Base-by-base conservation (phyloP, 2,113 vertebrate species). In the Scomber scombrus region DNA sequence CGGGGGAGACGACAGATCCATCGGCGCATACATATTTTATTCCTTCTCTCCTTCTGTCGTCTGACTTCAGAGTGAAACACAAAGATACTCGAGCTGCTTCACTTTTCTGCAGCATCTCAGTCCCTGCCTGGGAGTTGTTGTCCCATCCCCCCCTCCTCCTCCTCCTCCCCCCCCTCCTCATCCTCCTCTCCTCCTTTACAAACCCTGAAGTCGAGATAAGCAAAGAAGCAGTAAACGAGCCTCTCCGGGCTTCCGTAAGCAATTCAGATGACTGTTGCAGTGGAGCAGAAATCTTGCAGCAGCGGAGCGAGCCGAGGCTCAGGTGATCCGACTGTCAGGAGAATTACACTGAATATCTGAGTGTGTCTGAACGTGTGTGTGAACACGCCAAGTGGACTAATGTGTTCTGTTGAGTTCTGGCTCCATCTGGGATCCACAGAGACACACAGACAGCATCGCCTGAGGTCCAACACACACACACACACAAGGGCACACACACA, bases 401-500 rank as follows among this genome's bases (percentile, higher is more conserved):
- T 87, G 87, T 67, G 90, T 80, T 92, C 85, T 88, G 87, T 66
- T 60, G 81, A 87, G 87, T 89, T 84, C 85, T 84, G 86, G 76
- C 82, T 90, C 91, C 92, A 92, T 93, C 92, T 93, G 92, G 91
- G 91, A 77, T 85, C 85, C 85, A 60, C 81, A 71, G 85, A 91
- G 83, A 86, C 68, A 15, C 81, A 56, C 85, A 85, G 71, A 56
- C 84, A 67, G 77, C 76, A 63, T 50, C 50, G 90, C 88, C 90
- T 43, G 81, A 69, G 90, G 90, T 85, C 81, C 71, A 46, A 56
- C 77, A 68, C 73, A 62, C 85, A 56, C 43, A 23, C 71, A 63
- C 49, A 34, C 70, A 75, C 49, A 75, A 57, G 61, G 58, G 43
- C 58, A 54, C 68, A 68, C 67, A 61, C 69, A 71, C 77, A 68